phyloP scores from a whole-genome alignment of 2,113 vertebrate species.

The Thryonomys swinderianus region DNA sequence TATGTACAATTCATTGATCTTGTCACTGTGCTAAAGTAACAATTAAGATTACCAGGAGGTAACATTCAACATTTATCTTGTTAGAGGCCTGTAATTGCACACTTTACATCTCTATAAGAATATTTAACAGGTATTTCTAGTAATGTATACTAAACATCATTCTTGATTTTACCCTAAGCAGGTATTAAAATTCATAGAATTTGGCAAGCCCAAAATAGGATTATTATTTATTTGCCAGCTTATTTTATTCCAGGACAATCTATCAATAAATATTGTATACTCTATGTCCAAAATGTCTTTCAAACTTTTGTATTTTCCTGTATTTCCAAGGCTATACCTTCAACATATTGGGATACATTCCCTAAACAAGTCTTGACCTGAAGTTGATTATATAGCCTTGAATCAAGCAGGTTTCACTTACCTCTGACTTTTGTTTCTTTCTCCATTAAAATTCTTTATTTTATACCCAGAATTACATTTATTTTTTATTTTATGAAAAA shows the following conservation, averaged over 20 bases:
- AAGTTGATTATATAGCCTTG: background rate
- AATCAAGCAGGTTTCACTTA: background rate
- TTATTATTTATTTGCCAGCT: background rate
- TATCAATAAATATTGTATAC: background rate
- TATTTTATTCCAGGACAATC: background rate
- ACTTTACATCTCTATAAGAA: background rate
- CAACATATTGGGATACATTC: background rate
- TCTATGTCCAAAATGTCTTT: background rate
- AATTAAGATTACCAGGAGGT: background rate
- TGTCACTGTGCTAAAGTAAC: background rate
- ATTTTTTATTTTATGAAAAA: background rate
- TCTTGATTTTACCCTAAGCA: conserved; percentile 4
- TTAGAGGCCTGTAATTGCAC: background rate
- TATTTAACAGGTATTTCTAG: background rate
- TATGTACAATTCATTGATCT: background rate
- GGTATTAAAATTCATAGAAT: conserved; percentile 9
- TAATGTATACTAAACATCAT: background rate
- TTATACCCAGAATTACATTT: background rate
- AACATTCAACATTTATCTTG: background rate
- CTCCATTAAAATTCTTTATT: background rate
- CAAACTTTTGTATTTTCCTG: background rate
- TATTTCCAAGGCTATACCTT: background rate
- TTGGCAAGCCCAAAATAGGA: background rate
- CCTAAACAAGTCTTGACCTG: background rate
- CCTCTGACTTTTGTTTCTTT: background rate